phyloP scores from a whole-genome alignment of 2,888 invertebrate species.

The Andrena flavipes region DNA sequence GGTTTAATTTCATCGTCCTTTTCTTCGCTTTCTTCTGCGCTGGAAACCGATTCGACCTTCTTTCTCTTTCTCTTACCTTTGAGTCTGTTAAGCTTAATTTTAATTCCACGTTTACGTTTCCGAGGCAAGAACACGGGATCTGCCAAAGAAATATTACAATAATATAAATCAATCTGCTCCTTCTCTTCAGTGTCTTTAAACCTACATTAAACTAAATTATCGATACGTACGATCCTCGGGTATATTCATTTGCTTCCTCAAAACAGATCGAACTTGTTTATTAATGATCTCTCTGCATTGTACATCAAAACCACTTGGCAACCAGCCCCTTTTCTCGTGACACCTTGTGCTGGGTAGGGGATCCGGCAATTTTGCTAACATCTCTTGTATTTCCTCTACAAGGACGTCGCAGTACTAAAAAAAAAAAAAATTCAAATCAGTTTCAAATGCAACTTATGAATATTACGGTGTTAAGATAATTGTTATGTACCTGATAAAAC shows the following conservation, averaged over 20 bases:
- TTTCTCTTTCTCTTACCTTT: slow-evolving; percentile 34
- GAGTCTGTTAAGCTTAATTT: slow-evolving; percentile 35
- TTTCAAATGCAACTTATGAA: not conserved
- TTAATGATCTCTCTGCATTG: slow-evolving; percentile 91
- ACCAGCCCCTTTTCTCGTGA: slow-evolving; percentile 92
- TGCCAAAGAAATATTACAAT: slow-evolving; percentile 54
- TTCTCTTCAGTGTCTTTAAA: slow-evolving; percentile 18
- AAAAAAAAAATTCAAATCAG: slow-evolving; percentile 14
- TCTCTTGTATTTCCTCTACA: slow-evolving; percentile 91
- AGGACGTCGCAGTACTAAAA: slow-evolving; percentile 92
- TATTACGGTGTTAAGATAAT: not conserved
- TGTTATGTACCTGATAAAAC: slow-evolving; percentile 91
- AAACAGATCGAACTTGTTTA: slow-evolving; percentile 87
- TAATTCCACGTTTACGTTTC: slow-evolving; percentile 69
- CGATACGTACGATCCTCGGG: slow-evolving; percentile 81
- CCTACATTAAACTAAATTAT: slow-evolving; percentile 3
- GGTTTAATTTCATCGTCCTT: slow-evolving; percentile 15
- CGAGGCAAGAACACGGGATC: slow-evolving; percentile 81
- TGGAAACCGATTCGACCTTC: slow-evolving; percentile 27
- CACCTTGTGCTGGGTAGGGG: slow-evolving; percentile 87
- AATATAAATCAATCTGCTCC: not conserved
- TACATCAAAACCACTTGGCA: slow-evolving; percentile 89
- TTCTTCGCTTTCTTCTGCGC: slow-evolving; percentile 26
- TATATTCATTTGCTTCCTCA: slow-evolving; percentile 83
- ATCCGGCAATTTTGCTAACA: slow-evolving; percentile 89